Base-by-base conservation (phyloP, 2,113 vertebrate genomes). In the Silurus asotus region DNA sequence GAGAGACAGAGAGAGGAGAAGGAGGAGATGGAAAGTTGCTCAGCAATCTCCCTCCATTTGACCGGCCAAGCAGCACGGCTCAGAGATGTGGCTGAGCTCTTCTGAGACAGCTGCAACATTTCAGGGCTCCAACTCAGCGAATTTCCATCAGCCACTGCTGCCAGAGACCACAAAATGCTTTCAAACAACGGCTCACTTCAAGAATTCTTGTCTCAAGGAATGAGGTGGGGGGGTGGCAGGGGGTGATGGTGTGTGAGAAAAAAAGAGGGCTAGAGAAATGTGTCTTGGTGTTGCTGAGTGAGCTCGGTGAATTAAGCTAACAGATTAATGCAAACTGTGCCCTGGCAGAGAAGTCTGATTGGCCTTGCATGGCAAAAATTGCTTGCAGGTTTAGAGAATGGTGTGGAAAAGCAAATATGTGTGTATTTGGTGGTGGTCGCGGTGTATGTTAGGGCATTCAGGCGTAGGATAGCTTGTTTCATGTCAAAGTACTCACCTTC, bases 291-390 rank as follows among this genome's bases (percentile, higher is more conserved):
- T 87, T 93, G 95, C 93, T 91, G 93, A 95, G 93, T 93, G 95
- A 95, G 95, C 93, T 94, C 92, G 88, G 92, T 94, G 94, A 93
- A 69, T 93, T 92, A 94, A 93, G 92, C 90, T 93, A 93, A 93
- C 95, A 96, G 95, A 96, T 96, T 97, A 96, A 96, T 96, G 95
- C 96, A 96, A 97, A 96, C 91, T 94, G 95, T 96, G 96, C 91
- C 88, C 94, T 96, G 95, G 96, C 95, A 94, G 91, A 93, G 93
- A 95, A 93, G 94, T 93, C 93, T 96, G 95, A 95, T 96, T 95
- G 95, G 94, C 93, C 93, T 83, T 88, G 58, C 83, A 86, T 91
- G 88, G 93, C 93, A 94, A 96, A 37, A 97, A 97, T 97, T 96
- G 95, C 96, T 97, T 96, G 94, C 96, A 97, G 96, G 96, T 95